Evolutionary conservation across 2,113 vertebrate species (phyloP).

Genomic region (Cheirogaleus medius): DNA sequence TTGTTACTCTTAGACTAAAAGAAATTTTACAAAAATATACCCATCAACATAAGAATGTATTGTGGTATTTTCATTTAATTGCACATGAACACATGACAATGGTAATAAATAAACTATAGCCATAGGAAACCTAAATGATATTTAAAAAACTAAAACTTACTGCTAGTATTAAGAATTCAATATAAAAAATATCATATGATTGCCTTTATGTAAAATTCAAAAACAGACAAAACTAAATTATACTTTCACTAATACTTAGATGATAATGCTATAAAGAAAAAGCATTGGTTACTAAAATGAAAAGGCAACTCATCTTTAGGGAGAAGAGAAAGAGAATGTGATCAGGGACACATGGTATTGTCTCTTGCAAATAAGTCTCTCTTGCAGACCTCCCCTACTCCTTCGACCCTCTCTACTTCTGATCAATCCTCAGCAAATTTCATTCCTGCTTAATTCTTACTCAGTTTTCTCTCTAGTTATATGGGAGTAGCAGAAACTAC

Average conservation of each 20-base stretch:
- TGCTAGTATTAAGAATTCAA: not conserved
- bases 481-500: not conserved
- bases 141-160: not conserved
- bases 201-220: not conserved
- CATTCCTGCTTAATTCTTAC: not conserved
- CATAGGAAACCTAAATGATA: not conserved
- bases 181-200: not conserved
- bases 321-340: not conserved
- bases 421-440: not conserved
- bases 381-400: not conserved
- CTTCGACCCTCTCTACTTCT: not conserved
- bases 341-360: not conserved
- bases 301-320: not conserved
- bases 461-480: not conserved
- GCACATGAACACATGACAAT: not conserved
- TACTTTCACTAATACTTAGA: not conserved
- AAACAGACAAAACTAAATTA: not conserved
- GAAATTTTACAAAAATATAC: not conserved
- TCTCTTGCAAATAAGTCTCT: not conserved
- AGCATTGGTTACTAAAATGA: not conserved
- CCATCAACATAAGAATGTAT: not conserved
- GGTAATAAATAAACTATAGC: not conserved
- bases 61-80: not conserved
- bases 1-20: not conserved
- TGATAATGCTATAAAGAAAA: not conserved